Conservation (phyloP, 1,140 invertebrate genomes). For the Drosophila rhopaloa region DNA sequence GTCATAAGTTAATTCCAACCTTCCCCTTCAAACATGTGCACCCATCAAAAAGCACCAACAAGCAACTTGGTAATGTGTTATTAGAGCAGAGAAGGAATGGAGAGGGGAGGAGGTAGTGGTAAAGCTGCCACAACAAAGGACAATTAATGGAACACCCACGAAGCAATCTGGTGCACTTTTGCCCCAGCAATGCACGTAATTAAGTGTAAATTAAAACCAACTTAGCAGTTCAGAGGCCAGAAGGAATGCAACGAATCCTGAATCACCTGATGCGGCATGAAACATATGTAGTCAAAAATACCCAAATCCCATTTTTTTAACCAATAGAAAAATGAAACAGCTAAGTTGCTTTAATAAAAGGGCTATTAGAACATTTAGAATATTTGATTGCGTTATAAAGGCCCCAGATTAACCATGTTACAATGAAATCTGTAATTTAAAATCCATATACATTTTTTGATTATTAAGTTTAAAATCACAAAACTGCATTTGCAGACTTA, state of each 20-base stretch:
- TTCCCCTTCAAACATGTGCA: slow-evolving; percentile 11
- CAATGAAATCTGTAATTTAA: too few relatives aligned
- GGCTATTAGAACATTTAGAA: too few relatives aligned
- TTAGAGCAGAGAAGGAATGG: background rate
- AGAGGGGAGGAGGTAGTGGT: background rate
- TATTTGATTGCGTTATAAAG: too few relatives aligned
- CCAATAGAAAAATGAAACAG: too few relatives aligned
- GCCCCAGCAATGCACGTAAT: slow-evolving; percentile 40
- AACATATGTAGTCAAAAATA: too few relatives aligned
- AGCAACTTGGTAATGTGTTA: slow-evolving; percentile 25
- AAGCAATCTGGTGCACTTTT: slow-evolving; percentile 55
- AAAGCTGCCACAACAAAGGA: slow-evolving; percentile 26
- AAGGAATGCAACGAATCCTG: background rate
- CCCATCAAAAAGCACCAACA: slow-evolving; percentile 46
- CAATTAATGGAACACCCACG: slow-evolving; percentile 58
- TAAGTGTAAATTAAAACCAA: slow-evolving; percentile 66
- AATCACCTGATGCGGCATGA: background rate
- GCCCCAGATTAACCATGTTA: too few relatives aligned
- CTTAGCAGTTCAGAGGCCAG: slow-evolving; percentile 26
- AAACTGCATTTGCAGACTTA: too few relatives aligned
- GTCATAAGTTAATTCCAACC: slow-evolving; percentile 58
- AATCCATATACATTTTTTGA: too few relatives aligned
- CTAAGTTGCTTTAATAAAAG: too few relatives aligned
- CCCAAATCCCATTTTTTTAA: too few relatives aligned
- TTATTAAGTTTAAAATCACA: too few relatives aligned